Conservation (phyloP, 2,113 vertebrate species). For the Myanophis thanlyinensis region DNA sequence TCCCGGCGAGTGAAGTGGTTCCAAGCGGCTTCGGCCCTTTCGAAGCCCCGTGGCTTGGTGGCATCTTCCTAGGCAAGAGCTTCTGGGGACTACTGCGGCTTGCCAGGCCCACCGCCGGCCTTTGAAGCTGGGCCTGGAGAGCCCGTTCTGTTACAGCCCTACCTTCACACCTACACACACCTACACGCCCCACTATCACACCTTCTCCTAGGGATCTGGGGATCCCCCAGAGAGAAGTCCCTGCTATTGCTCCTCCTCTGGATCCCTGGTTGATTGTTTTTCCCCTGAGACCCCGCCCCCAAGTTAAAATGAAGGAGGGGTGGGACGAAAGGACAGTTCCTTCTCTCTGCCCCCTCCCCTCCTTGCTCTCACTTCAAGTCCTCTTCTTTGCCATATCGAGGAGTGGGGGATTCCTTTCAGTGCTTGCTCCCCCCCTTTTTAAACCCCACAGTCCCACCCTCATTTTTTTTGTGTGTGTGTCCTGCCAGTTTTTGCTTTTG, state of each 20-base stretch:
- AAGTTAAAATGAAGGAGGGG: slow-evolving; percentile 7
- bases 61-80: not conserved
- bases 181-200: not conserved
- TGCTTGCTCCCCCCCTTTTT: not conserved
- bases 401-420: not conserved
- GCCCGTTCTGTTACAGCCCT: not conserved
- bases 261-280: too few relatives aligned
- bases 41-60: rapidly evolving
- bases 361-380: not conserved
- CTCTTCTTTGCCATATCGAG: not conserved
- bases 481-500: not conserved
- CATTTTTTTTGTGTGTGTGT: not conserved
- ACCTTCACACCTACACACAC: not conserved
- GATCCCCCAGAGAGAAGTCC: not conserved
- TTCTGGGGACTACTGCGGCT: not conserved
- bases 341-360: not conserved
- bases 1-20: not conserved
- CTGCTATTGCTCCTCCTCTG: not conserved
- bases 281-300: not conserved
- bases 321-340: not conserved
- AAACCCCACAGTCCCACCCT: not conserved
- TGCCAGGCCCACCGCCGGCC: not conserved
- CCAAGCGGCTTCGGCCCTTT: not conserved
- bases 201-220: not conserved
- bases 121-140: not conserved